phyloP scores from a whole-genome alignment of 2,888 invertebrate species.

The Ligdia adustata region DNA sequence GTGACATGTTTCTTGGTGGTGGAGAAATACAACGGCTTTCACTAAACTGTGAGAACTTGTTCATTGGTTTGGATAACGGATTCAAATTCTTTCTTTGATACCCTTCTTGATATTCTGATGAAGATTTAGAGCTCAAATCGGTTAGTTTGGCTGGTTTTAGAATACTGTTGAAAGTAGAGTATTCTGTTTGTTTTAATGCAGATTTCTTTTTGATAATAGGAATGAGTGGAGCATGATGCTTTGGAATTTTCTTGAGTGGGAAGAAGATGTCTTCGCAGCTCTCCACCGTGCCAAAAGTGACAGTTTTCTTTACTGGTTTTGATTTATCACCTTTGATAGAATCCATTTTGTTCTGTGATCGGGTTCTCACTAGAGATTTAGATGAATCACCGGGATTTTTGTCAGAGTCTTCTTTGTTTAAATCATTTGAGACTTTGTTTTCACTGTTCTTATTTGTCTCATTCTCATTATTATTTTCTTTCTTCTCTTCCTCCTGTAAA shows the following conservation, averaged over 20 bases:
- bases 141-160: constrained; percentile 86
- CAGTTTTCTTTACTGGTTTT: constrained; percentile 85
- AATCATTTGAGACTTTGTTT: constrained; percentile 54
- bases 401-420: constrained; percentile 53
- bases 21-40: constrained; percentile 76
- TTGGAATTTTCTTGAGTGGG: constrained; percentile 83
- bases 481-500: constrained; percentile 80
- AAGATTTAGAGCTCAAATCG: constrained; percentile 84
- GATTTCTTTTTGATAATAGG: constrained; percentile 87
- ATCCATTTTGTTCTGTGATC: constrained; percentile 82
- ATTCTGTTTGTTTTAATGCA: constrained; percentile 80
- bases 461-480: constrained; percentile 75
- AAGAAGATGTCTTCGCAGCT: constrained; percentile 85
- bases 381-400: constrained; percentile 55
- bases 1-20: constrained; percentile 71
- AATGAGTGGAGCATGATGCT: constrained; percentile 84
- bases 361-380: constrained; percentile 74
- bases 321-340: constrained; percentile 69
- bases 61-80: constrained; percentile 74
- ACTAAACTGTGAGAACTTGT: constrained; percentile 76
- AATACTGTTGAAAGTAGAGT: constrained; percentile 84
- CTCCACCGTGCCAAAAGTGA: constrained; percentile 86
- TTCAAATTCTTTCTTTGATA: constrained; percentile 76
- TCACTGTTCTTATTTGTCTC: constrained; percentile 58
- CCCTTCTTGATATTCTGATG: constrained; percentile 77